Percentiles rank a stretch among this genome's conserved stretches.
Conservation (phyloP, 2,797 vertebrate species). For the Podarcis siculus region DNA sequence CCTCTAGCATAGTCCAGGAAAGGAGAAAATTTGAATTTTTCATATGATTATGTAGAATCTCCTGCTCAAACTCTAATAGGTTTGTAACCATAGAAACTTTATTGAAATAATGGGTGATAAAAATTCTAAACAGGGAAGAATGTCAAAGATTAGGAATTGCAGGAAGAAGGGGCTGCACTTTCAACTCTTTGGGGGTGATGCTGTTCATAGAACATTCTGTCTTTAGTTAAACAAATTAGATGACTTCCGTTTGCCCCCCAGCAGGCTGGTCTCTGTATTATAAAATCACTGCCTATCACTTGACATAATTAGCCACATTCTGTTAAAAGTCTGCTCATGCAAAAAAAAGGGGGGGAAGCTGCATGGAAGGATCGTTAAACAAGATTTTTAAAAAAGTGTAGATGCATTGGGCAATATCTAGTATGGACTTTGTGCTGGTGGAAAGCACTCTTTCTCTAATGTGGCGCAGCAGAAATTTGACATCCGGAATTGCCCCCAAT, state of each 20-base stretch:
- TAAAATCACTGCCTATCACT: neutral
- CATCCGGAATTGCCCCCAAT: too few species aligned
- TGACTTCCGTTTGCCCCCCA: neutral
- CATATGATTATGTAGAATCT: neutral
- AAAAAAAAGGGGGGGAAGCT: neutral
- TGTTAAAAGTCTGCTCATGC: neutral
- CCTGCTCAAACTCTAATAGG: neutral
- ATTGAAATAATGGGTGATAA: neutral
- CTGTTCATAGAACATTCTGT: neutral
- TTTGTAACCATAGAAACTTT: neutral
- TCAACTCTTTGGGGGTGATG: neutral
- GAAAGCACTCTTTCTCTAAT: neutral
- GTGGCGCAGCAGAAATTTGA: neutral
- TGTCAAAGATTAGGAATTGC: neutral
- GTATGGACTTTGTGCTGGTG: neutral
- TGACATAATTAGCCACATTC: neutral
- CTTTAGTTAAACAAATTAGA: neutral
- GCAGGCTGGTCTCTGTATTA: neutral
- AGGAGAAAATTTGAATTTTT: neutral
- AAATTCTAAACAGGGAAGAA: neutral
- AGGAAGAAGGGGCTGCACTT: neutral
- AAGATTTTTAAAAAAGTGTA: too few species aligned
- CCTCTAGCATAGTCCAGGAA: neutral
- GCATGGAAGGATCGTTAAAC: neutral
- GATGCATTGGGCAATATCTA: neutral